Evolutionary conservation across 1,140 invertebrate species (phyloP).

Genomic region (Olivierus martensii): DNA sequence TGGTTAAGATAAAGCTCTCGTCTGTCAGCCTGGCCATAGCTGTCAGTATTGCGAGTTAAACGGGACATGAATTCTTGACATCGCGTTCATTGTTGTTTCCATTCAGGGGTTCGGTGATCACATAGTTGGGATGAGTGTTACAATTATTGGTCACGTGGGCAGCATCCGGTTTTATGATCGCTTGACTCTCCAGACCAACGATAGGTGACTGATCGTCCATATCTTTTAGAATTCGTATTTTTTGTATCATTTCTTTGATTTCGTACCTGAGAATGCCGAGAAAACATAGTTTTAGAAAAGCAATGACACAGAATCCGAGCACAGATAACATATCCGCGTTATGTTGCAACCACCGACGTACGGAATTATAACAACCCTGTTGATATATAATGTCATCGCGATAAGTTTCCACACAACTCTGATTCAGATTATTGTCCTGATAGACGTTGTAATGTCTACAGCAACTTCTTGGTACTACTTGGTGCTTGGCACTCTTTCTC

Average conservation of each 20-base stretch:
- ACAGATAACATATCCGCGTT: slow-evolving; percentile 69
- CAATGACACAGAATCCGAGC: slow-evolving; percentile 73
- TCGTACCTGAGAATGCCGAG: slow-evolving; percentile 68
- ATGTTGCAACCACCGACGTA: slow-evolving; percentile 55
- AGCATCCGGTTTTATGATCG: too few species aligned
- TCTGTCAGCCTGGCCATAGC: too few species aligned
- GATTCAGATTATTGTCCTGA: neutral
- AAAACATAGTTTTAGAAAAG: slow-evolving; percentile 79
- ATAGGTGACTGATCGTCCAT: slow-evolving; percentile 24
- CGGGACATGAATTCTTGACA: too few species aligned
- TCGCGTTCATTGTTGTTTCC: too few species aligned
- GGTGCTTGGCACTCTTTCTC: neutral
- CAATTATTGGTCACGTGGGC: too few species aligned
- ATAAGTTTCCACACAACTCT: slow-evolving; percentile 9
- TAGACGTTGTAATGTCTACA: slow-evolving; percentile 4
- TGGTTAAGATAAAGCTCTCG: too few species aligned
- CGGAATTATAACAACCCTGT: slow-evolving; percentile 49
- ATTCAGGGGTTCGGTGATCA: too few species aligned
- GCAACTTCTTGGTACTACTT: slow-evolving; percentile 19
- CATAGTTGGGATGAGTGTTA: too few species aligned
- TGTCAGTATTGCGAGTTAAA: too few species aligned
- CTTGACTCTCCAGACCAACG: too few species aligned
- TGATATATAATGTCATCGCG: slow-evolving; percentile 5
- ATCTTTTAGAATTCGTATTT: slow-evolving; percentile 49
- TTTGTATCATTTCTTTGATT: slow-evolving; percentile 79